Evolutionary conservation across 2,888 invertebrate species (phyloP).

Genomic region (Eumacrocentrus americanus): DNA sequence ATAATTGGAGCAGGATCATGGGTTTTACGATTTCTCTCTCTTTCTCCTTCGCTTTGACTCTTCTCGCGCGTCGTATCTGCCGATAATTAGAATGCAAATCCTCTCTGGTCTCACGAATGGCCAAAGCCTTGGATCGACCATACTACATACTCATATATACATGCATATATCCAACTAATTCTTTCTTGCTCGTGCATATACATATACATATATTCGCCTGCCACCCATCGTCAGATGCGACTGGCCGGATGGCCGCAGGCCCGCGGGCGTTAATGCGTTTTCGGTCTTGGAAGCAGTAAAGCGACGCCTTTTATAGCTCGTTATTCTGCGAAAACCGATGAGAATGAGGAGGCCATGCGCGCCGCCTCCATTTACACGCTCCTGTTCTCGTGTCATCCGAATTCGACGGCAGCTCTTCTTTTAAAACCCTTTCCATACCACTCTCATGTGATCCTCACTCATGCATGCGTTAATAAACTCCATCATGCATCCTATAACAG

Average conservation of each 20-base stretch:
- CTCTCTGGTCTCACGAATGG: neutral
- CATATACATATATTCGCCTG: constrained; percentile 8
- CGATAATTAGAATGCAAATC: constrained; percentile 50
- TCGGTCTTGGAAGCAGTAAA: constrained; percentile 47
- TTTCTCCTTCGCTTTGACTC: too few relatives aligned
- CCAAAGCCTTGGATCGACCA: neutral
- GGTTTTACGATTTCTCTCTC: constrained; percentile 29
- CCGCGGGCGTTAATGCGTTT: constrained; percentile 43
- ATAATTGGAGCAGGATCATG: constrained; percentile 17
- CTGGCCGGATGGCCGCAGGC: constrained; percentile 34
- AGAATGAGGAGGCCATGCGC: constrained; percentile 38
- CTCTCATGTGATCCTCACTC: neutral
- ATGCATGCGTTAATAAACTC: neutral
- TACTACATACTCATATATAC: neutral
- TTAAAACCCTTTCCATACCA: neutral
- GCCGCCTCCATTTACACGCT: constrained; percentile 28
- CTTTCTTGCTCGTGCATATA: neutral
- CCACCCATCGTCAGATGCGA: constrained; percentile 16
- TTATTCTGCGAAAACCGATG: constrained; percentile 47
- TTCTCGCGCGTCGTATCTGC: constrained; percentile 12
- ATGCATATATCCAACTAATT: neutral
- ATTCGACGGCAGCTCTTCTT: neutral
- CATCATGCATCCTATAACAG: neutral
- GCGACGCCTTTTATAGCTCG: constrained; percentile 47
- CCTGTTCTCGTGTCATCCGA: constrained; percentile 20